Evolutionary conservation across 1,140 invertebrate genomes (phyloP), one percentile per base, ranked within the genome.

Genomic region (Triops longicaudatus): DNA sequence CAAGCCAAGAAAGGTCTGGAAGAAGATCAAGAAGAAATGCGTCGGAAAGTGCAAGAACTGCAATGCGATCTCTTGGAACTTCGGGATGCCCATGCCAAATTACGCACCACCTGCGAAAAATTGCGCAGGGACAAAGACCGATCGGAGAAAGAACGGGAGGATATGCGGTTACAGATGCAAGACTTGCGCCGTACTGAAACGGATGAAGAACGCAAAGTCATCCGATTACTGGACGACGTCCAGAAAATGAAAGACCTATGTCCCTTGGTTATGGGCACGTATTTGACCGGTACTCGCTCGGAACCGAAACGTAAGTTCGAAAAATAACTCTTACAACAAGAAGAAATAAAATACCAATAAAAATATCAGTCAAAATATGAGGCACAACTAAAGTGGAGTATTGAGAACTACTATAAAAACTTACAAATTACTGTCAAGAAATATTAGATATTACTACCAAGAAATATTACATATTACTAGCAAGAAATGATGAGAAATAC

Each of bases 31-130:
- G 91, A 93, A 73, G 94, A 96, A 82, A 92, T 90, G 73, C 92
- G 91, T 81, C 91, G 91, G 81, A 96, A 96, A 86, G 88, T 94
- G 79, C 86, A 50, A 27, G 87, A 96, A 86, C 83, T 96, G 22
- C 94, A 96, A 84, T 93, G 91, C 81, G 94, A 96, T 85, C 83
- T 96, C 41, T 83, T 96, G 28, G 95, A 97, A 83, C 84, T 96
- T 31, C 86, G 94, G 22, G 94, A 96, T 83, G 94, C 94, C 26
- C 94, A 96, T 83, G 94, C 94, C 7, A 96, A 96, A 83, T 84
- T 97, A 73, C 87, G 94, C 63, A 95, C 93, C n/a, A 93, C 94
- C 63, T 96, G 95, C 82, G 94, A 96, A 80, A 95, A 96, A 82
- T 86, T 96, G 78, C 86, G 93, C 72, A 86, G 93, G 50, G 94